Conservation (phyloP, 2,888 invertebrate genomes). For the Villa cingulata region DNA sequence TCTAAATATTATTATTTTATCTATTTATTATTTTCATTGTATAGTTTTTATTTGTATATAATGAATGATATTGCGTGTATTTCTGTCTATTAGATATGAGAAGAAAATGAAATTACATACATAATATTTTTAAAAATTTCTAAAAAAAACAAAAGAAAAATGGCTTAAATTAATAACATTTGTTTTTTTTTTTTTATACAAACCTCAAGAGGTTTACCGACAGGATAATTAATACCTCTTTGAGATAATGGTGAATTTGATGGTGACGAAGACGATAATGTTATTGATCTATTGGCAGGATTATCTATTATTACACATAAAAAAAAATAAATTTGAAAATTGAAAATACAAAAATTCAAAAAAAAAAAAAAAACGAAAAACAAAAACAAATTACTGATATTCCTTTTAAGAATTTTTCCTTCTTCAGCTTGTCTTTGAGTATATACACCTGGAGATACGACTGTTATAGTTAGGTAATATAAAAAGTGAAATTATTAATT, state of each 20-base stretch:
- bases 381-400: conserved; percentile 17
- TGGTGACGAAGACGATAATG: conserved; percentile 20
- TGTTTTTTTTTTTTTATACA: conserved; percentile 18
- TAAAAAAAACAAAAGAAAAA: too few relatives aligned
- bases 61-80: too few relatives aligned
- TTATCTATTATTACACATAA: too few relatives aligned
- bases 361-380: neutral
- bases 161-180: too few relatives aligned
- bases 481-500: conserved; percentile 7
- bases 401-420: conserved; percentile 38
- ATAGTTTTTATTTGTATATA: too few relatives aligned
- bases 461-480: too few relatives aligned
- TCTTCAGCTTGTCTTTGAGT: conserved; percentile 46
- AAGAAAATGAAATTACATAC: too few relatives aligned
- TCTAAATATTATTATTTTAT: too few relatives aligned
- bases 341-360: neutral
- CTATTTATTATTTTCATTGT: too few relatives aligned
- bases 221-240: conserved; percentile 47
- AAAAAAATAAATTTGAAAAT: conserved; percentile 3
- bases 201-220: conserved; percentile 74
- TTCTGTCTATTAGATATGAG: too few relatives aligned
- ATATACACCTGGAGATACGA: conserved; percentile 19
- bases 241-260: conserved; percentile 38
- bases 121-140: too few relatives aligned
- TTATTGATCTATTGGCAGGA: conserved; percentile 1